A percentile compares a stretch with the other conserved stretches of the same genome.
These are phyloP conservation scores for Epinephelus cyanopodus DNA, from an alignment of 2,113 vertebrate genomes.

Conservation along the genomic window DNA sequence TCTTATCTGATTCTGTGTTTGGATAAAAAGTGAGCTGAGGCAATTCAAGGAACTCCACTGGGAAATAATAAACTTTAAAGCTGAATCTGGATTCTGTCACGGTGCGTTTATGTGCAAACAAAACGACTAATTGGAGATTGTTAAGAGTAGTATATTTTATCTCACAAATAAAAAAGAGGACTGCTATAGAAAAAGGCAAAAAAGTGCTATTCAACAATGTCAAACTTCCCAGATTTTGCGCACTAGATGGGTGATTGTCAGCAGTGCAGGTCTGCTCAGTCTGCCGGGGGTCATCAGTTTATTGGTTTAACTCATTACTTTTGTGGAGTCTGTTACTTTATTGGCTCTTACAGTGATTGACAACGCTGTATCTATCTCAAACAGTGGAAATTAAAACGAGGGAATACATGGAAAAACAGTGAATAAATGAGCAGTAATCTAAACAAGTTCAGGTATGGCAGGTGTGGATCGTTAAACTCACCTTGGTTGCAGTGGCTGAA, in stretches of 20 bases:
- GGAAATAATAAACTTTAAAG: constrained; percentile 12
- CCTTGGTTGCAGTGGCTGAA: constrained; percentile 80
- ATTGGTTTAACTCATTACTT: constrained; percentile 7
- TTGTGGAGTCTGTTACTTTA: background rate
- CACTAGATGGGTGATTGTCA: background rate
- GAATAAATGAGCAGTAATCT: background rate
- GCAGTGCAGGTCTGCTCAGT: background rate
- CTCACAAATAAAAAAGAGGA: background rate
- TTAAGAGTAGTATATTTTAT: background rate
- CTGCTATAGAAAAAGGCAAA: background rate
- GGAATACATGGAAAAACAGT: background rate
- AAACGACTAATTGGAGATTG: background rate
- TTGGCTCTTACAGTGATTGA: background rate
- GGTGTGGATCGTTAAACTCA: constrained; percentile 47
- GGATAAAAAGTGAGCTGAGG: background rate
- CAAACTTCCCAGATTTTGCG: background rate
- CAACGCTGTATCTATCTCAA: background rate
- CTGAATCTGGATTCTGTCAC: background rate
- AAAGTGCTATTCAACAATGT: background rate
- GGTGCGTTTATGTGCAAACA: background rate
- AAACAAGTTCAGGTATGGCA: background rate
- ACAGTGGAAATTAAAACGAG: background rate
- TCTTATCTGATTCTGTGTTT: constrained; percentile 6
- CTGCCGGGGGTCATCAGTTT: background rate
- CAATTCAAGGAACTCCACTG: background rate